These are phyloP conservation scores for Drepana arcuata DNA, from an alignment of 1,140 invertebrate genomes.

Conservation along the genomic window DNA sequence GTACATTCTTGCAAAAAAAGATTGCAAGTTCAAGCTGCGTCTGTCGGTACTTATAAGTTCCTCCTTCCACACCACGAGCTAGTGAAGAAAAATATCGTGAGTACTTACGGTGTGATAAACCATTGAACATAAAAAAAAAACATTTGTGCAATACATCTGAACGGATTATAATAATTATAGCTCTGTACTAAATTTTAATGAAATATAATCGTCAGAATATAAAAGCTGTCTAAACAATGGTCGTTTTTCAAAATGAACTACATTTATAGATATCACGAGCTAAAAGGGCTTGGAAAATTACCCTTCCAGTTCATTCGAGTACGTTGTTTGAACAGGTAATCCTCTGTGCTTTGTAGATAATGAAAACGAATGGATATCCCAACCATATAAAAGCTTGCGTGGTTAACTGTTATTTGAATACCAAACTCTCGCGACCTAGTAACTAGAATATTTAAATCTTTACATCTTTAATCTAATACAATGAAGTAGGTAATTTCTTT, in stretches of 20 bases:
- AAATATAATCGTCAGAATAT: neutral
- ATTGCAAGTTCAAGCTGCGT: no score
- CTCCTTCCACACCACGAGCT: no score
- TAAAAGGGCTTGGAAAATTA: constrained; percentile 5
- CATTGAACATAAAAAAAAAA: neutral
- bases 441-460: neutral
- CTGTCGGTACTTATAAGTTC: no score
- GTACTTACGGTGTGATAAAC: neutral
- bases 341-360: constrained; percentile 11
- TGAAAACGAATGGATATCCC: constrained; percentile 17
- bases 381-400: no score
- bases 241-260: neutral
- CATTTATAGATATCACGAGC: neutral
- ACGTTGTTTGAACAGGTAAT: constrained; percentile 1
- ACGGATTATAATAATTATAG: neutral
- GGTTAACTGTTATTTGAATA: neutral
- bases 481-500: neutral
- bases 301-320: neutral
- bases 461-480: neutral
- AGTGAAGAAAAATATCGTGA: no score
- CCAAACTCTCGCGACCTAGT: neutral
- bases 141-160: neutral
- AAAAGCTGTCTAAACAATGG: no score
- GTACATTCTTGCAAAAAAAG: no score
- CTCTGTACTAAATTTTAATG: neutral